Conservation (phyloP, 2,888 invertebrate genomes). For the Lutraria lutraria region DNA sequence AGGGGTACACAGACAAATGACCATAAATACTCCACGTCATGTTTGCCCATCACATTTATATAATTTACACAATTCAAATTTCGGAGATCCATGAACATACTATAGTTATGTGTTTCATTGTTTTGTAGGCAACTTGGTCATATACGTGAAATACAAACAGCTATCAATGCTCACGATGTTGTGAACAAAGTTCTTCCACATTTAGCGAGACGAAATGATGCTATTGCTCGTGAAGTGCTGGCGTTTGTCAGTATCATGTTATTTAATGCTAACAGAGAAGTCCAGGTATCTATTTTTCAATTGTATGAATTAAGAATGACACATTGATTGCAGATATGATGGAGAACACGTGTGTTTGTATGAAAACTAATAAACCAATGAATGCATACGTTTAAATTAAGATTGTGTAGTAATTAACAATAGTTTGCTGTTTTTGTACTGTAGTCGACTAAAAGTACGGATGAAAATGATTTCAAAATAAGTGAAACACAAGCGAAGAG, state of each 20-base stretch:
- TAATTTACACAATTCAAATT: not conserved
- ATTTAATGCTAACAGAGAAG: slow-evolving; percentile 85
- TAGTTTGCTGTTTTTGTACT: too few relatives aligned
- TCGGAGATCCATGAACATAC: not conserved
- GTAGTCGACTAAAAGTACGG: too few relatives aligned
- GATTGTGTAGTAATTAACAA: too few relatives aligned
- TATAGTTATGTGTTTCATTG: not conserved
- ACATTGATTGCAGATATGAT: too few relatives aligned
- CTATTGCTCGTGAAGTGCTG: slow-evolving; percentile 84
- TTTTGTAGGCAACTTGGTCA: slow-evolving; percentile 80
- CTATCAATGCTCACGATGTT: slow-evolving; percentile 82
- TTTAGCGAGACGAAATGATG: slow-evolving; percentile 83
- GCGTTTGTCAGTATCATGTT: slow-evolving; percentile 85
- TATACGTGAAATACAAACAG: slow-evolving; percentile 83
- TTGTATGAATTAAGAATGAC: too few relatives aligned
- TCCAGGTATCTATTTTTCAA: slow-evolving; percentile 84
- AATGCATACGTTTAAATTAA: too few relatives aligned
- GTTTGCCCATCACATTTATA: not conserved
- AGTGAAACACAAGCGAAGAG: too few relatives aligned
- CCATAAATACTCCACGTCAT: too few relatives aligned
- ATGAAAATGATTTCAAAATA: too few relatives aligned
- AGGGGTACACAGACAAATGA: too few relatives aligned
- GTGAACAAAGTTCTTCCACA: slow-evolving; percentile 85
- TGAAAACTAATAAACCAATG: too few relatives aligned
- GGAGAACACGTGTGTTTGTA: too few relatives aligned